A percentile compares a stretch with the other conserved stretches of the same genome.
phyloP scores from a whole-genome alignment of 2,113 vertebrate genomes.

The Trichechus manatus region DNA sequence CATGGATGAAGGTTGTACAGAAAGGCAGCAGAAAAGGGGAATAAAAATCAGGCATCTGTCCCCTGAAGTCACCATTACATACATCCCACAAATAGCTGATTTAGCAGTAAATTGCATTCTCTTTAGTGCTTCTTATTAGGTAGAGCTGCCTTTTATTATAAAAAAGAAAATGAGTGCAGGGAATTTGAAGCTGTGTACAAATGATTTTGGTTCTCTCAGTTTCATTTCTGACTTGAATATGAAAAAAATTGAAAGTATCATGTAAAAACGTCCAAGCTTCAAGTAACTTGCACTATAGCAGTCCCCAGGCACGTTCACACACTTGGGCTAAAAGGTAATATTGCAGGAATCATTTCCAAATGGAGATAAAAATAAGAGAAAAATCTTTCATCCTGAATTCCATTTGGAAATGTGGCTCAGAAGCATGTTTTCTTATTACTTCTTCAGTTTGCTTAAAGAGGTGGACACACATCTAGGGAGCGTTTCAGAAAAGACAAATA shows the following conservation, averaged over 20 bases:
- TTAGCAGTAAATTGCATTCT: slow-evolving; percentile 67
- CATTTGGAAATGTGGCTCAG: slow-evolving; percentile 34
- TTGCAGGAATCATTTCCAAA: slow-evolving; percentile 58
- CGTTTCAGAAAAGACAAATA: slow-evolving; percentile 6
- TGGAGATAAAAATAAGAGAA: slow-evolving; percentile 70
- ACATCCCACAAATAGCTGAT: slow-evolving; percentile 24
- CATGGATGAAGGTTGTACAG: slow-evolving; percentile 30
- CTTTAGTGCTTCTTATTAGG: slow-evolving; percentile 65
- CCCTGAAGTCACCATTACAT: neutral
- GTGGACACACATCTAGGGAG: neutral
- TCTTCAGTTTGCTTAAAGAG: slow-evolving; percentile 43
- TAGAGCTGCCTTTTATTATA: slow-evolving; percentile 57
- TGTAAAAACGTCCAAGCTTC: slow-evolving; percentile 58
- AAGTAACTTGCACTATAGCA: neutral
- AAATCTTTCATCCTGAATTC: slow-evolving; percentile 33
- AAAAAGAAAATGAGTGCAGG: slow-evolving; percentile 67
- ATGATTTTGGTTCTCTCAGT: slow-evolving; percentile 62
- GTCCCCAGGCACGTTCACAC: neutral
- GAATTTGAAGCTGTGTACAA: slow-evolving; percentile 56
- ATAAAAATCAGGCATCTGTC: slow-evolving; percentile 47
- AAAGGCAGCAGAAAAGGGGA: slow-evolving; percentile 1
- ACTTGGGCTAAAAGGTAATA: slow-evolving; percentile 56
- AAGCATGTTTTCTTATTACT: slow-evolving; percentile 35
- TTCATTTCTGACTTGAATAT: slow-evolving; percentile 63
- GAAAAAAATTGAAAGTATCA: slow-evolving; percentile 56